A percentile compares a stretch with the other conserved stretches of the same genome.
phyloP scores from a whole-genome alignment of 35 echinoderm and acorn worm genomes.

The Lytechinus pictus region DNA sequence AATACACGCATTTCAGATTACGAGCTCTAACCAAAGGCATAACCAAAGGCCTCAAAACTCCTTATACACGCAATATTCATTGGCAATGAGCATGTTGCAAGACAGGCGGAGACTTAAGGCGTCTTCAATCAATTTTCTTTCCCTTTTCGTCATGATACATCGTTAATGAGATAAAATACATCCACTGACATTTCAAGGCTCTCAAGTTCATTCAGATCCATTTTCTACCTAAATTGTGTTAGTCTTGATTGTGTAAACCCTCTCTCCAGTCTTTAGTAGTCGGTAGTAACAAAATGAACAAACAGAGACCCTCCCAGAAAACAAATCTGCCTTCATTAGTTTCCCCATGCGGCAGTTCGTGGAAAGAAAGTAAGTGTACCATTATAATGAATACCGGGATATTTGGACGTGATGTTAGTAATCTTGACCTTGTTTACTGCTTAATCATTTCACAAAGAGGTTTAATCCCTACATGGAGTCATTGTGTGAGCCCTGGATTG shows the following conservation, averaged over 20 bases:
- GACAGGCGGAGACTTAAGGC: not conserved
- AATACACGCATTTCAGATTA: not conserved
- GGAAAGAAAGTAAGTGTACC: no score
- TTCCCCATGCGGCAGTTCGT: no score
- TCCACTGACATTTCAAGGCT: not conserved
- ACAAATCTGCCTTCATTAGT: no score
- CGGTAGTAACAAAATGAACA: no score
- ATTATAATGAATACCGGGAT: no score
- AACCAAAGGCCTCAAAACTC: not conserved
- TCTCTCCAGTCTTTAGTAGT: not conserved
- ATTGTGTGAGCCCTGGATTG: no score
- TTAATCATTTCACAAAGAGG: no score
- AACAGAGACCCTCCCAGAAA: no score
- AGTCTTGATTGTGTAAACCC: not conserved
- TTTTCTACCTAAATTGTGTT: not conserved
- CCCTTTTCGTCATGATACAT: not conserved
- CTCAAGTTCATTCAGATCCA: conserved; percentile 2
- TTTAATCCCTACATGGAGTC: no score
- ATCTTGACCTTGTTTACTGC: no score
- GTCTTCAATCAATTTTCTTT: not conserved
- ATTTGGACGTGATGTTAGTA: no score
- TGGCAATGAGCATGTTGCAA: not conserved
- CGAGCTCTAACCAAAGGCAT: not conserved
- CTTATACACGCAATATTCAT: not conserved
- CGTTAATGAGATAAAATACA: not conserved